phyloP scores from a whole-genome alignment of 1,140 invertebrate genomes.

The Caerostris darwini region DNA sequence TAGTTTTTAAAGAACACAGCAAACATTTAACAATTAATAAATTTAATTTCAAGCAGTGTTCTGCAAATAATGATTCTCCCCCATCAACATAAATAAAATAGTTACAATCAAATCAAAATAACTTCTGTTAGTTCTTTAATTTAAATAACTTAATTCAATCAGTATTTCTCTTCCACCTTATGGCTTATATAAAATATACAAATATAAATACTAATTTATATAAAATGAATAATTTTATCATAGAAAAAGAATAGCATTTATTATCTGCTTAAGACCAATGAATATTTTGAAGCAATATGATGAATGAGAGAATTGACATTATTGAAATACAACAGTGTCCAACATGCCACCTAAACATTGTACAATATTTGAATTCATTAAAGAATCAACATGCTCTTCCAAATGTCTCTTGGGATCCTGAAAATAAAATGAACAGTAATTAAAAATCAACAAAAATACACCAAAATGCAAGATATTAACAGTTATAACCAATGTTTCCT shows the following conservation, averaged over 20 bases:
- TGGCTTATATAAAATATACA: no score
- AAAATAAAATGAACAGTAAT: constrained; percentile 62
- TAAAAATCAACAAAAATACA: not conserved
- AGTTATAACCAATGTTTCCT: not conserved
- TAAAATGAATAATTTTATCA: not conserved
- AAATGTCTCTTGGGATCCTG: constrained; percentile 99
- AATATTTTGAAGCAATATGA: constrained; percentile 75
- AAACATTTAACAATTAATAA: no score
- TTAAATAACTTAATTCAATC: no score
- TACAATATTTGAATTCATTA: constrained; percentile 99
- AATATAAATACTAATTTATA: no score
- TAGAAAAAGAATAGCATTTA: constrained; percentile 48
- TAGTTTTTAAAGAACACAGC: no score
- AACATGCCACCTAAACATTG: constrained; percentile 99
- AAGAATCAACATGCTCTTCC: constrained; percentile 97
- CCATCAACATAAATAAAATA: no score
- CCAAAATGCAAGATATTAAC: not conserved
- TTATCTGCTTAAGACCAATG: constrained; percentile 45
- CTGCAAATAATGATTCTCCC: no score
- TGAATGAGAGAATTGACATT: constrained; percentile 80
- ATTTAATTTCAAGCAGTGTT: no score
- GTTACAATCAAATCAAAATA: no score
- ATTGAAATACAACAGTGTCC: constrained; percentile 98
- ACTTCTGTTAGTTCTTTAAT: no score
- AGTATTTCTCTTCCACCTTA: no score